phyloP scores from a whole-genome alignment of 2,888 invertebrate genomes.

The Liopterus haemorrhoidalis region DNA sequence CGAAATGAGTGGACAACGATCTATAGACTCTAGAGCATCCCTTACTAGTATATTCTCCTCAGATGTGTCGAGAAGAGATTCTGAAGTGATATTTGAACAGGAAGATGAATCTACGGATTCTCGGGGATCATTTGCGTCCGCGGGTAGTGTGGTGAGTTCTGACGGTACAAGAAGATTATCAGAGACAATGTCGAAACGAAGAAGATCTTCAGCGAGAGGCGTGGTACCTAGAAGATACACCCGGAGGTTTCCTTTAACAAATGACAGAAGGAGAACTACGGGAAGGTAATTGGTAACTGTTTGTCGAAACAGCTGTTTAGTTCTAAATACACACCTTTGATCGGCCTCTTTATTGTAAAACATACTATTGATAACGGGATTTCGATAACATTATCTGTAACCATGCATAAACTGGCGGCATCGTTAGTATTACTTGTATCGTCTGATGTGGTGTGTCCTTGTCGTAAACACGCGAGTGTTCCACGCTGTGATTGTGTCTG shows the following conservation, averaged over 20 bases:
- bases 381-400: too few relatives aligned
- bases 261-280: constrained; percentile 55
- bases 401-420: too few relatives aligned
- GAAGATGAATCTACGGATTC: constrained; percentile 38
- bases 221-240: constrained; percentile 47
- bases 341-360: too few relatives aligned
- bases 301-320: too few relatives aligned
- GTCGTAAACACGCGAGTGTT: too few relatives aligned
- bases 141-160: constrained; percentile 36
- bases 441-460: too few relatives aligned
- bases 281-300: too few relatives aligned
- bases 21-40: constrained; percentile 45
- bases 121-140: constrained; percentile 42
- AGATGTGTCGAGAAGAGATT: constrained; percentile 42
- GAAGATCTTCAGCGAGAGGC: constrained; percentile 41
- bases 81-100: constrained; percentile 44
- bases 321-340: too few relatives aligned
- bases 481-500: too few relatives aligned
- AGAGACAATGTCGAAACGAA: constrained; percentile 37
- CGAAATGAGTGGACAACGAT: constrained; percentile 45
- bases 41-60: constrained; percentile 45
- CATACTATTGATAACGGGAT: too few relatives aligned
- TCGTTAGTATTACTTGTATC: too few relatives aligned
- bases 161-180: constrained; percentile 41
- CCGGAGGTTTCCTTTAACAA: constrained; percentile 51